Evolutionary conservation across 2,888 invertebrate species (phyloP), one percentile per base, ranked within the genome.

Genomic region (Meteorus cinctellus): DNA sequence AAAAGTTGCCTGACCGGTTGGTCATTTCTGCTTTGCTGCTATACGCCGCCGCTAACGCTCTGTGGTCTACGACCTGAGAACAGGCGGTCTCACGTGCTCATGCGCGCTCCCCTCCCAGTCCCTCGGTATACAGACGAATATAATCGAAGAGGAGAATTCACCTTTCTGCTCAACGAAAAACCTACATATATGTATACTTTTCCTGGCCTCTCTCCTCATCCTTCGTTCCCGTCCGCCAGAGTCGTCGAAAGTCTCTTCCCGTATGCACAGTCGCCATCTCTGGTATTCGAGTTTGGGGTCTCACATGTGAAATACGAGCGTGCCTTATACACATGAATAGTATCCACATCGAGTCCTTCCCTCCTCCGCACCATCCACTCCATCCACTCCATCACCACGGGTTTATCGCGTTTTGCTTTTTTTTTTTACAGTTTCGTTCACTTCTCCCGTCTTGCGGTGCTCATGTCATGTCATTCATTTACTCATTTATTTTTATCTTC

Each of bases 1-100:
- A 89, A 89, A 89, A 89, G 89, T 89, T 89, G 89, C 86, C 82
- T 86, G 88, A 89, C 89, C 89, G 89, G 89, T 89, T 89, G 86
- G 86, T 84, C 86, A 85, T 84, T 86, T 87, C 84, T 75, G 75
- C 78, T 84, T 83, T 82, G 80, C 41, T 41, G 41, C 41, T 48
- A 48, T 48, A 16, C n/a, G 48, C 48, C 55, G 55, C 55, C 84
- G 84, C 83, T 86, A 86, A 85, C 86, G 85, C 80, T 82, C 86
- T 86, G 87, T 88, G 89, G 88, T 88, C 87, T 87, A 88, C 88
- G 88, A 88, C 86, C 87, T 86, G 87, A 87, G 85, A 87, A 85
- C 85, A 86, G 82, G 78, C 83, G 83, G 84, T 82, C 81, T 81
- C 82, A 72, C 67, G 72, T 60, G 72, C 31, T 24, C 55, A n/a